Evolutionary conservation across 2,888 invertebrate genomes (phyloP), one percentile per base, ranked within the genome.

Genomic region (Nomada ruficornis): DNA sequence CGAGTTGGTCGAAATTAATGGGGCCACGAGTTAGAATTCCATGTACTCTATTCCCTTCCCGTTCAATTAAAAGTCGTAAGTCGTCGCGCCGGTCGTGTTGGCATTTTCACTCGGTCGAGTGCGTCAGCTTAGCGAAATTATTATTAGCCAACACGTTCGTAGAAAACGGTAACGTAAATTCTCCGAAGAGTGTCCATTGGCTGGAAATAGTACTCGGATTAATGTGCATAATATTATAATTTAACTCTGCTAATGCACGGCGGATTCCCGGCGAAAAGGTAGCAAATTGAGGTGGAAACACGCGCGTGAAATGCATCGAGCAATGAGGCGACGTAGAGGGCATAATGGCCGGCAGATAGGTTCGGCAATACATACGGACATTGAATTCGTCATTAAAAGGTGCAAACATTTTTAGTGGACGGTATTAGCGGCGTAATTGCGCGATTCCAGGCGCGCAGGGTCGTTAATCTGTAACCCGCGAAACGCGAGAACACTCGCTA

Each of bases 1-100:
- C 10, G 50, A 67, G 52, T 57, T 64, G 62, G 75, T 80, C 70
- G 59, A 63, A 68, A 63, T 82, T 80, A 80, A 83, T 83, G 69
- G 77, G 55, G 9, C 20, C 42, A 13, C 42, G 63, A 42, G 36
- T 71, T 59, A 71, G 13, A 62, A 67, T 47, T 7, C 26, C 50
- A 3, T 11, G 5, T 47, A 47, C 47, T 47, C 11, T 15, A 13
- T 13, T 47, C 2, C 15, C 15, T 13, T 47, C 13, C 15, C 47
- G 1, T 36, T 36, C 36, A 5, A 36, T 36, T 36, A 0, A 20
- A 54, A 2, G 20, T 54, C n/a, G n/a, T 54, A 20, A 2, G 54
- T 54, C 54, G 54, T 36, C 36, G 36, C 36, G 36, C 36, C 36
- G 36, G 7, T 36, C 36, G 5, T 7, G 36, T 7, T 36, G 0